phyloP scores from a whole-genome alignment of 1,140 invertebrate genomes.

The Danaus melanippus region DNA sequence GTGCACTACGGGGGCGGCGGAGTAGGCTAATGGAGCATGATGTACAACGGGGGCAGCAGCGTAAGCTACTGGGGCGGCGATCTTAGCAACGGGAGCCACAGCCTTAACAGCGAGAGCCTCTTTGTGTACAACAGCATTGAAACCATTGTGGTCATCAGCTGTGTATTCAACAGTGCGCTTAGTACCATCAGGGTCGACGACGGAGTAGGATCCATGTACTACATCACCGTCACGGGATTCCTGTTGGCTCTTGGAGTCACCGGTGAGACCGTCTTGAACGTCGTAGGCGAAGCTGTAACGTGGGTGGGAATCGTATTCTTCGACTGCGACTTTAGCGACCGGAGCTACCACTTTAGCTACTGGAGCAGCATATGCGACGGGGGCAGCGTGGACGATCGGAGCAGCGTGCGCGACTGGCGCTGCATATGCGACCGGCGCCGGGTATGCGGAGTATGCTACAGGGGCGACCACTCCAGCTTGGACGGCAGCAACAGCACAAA shows the following conservation, averaged over 20 bases:
- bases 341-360: constrained; percentile 40
- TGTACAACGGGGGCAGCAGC: constrained; percentile 33
- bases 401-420: constrained; percentile 47
- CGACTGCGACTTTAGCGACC: constrained; percentile 35
- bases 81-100: constrained; percentile 38
- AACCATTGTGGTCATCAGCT: constrained; percentile 71
- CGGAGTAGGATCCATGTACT: constrained; percentile 76
- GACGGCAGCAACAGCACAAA: constrained; percentile 39
- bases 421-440: constrained; percentile 26
- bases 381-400: constrained; percentile 40
- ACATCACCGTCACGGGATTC: constrained; percentile 76
- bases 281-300: constrained; percentile 78
- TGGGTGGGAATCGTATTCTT: constrained; percentile 68
- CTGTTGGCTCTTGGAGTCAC: constrained; percentile 78
- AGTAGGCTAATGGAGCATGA: constrained; percentile 74
- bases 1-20: constrained; percentile 47
- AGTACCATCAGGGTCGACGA: constrained; percentile 78
- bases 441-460: constrained; percentile 36
- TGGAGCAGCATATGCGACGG: constrained; percentile 32
- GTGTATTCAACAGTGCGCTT: constrained; percentile 79
- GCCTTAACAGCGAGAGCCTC: constrained; percentile 41
- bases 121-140: constrained; percentile 70
- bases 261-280: constrained; percentile 76
- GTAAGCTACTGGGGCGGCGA: constrained; percentile 38
- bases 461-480: constrained; percentile 37